These are phyloP conservation scores for Tympanoctomys barrerae DNA, from an alignment of 2,797 vertebrate species.

Conservation along the genomic window DNA sequence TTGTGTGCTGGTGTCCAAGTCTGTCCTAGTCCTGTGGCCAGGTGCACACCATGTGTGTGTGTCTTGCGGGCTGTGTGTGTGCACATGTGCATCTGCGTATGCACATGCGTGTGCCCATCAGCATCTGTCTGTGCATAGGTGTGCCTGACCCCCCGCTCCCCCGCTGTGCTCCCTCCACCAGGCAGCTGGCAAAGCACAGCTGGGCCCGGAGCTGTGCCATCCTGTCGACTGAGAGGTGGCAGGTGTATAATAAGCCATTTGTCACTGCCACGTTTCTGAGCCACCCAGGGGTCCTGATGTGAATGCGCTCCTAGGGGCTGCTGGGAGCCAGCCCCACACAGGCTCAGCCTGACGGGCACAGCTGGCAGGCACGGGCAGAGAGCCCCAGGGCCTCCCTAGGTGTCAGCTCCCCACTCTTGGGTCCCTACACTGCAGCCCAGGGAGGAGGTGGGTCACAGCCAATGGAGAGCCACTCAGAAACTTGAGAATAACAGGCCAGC, in stretches of 20 bases:
- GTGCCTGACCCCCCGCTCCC: not conserved
- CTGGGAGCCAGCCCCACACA: constrained; percentile 70
- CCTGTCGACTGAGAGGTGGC: constrained; percentile 83
- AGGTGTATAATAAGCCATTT: constrained; percentile 87
- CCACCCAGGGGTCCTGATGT: constrained; percentile 75
- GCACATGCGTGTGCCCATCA: not conserved
- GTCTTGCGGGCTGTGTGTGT: not conserved
- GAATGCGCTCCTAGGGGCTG: constrained; percentile 76
- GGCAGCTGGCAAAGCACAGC: constrained; percentile 64
- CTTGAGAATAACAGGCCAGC: not conserved
- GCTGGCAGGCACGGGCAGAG: constrained; percentile 77
- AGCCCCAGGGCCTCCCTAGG: not conserved
- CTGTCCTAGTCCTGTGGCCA: not conserved
- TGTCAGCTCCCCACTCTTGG: not conserved
- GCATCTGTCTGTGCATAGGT: too few species aligned
- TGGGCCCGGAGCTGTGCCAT: constrained; percentile 71
- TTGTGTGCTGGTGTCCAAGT: too few species aligned
- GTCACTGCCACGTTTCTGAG: constrained; percentile 87
- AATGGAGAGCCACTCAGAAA: not conserved
- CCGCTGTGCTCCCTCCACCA: accelerated
- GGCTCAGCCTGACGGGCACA: constrained; percentile 78
- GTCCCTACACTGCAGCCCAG: not conserved
- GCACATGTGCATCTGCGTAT: not conserved
- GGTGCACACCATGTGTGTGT: not conserved
- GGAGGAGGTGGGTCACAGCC: too few species aligned